Evolutionary conservation across 2,113 vertebrate genomes (phyloP).

Genomic region (Collichthys lucidus): DNA sequence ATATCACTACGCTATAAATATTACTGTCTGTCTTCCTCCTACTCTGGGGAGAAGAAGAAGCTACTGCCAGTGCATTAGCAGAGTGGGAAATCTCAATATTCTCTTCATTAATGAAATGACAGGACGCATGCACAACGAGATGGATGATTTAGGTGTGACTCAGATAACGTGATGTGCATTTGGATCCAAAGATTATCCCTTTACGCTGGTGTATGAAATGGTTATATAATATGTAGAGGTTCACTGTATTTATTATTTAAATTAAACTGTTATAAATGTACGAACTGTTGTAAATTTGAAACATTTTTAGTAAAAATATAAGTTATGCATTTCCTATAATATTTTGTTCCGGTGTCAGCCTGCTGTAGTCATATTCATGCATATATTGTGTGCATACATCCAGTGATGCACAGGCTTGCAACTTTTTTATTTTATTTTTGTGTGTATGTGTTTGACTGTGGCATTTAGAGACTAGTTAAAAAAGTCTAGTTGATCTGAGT

Average conservation of each 20-base stretch:
- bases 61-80: not conserved
- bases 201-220: not conserved
- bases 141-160: not conserved
- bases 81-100: constrained; percentile 3
- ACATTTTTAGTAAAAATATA: too few relatives aligned
- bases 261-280: too few relatives aligned
- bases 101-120: not conserved
- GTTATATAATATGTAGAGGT: not conserved
- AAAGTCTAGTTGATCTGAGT: too few relatives aligned
- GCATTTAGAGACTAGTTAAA: too few relatives aligned
- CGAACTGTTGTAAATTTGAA: too few relatives aligned
- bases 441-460: too few relatives aligned
- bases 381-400: too few relatives aligned
- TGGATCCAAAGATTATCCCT: not conserved
- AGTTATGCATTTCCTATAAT: too few relatives aligned
- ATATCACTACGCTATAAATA: not conserved
- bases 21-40: not conserved
- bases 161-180: not conserved
- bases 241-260: not conserved
- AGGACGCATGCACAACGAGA: not conserved
- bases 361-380: too few relatives aligned
- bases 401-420: too few relatives aligned
- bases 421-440: too few relatives aligned
- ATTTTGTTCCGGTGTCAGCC: too few relatives aligned
- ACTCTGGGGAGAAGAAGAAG: not conserved